Percentiles rank a stretch among this genome's conserved stretches.
phyloP scores from a whole-genome alignment of 2,113 vertebrate species.

The Trogon melanurus region DNA sequence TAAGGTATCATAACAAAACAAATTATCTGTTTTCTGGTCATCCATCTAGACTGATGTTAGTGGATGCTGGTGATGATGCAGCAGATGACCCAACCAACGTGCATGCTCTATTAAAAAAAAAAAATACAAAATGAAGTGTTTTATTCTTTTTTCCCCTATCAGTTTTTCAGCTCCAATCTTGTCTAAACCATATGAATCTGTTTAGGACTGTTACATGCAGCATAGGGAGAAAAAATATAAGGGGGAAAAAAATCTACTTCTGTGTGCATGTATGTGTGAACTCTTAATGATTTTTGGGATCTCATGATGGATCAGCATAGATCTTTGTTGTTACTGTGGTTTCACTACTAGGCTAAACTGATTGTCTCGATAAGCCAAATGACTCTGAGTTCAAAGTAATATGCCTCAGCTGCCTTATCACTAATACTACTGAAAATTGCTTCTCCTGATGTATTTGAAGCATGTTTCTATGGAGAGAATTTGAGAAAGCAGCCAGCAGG shows the following conservation, averaged over 20 bases:
- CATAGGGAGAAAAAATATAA: neutral
- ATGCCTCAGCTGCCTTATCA: neutral
- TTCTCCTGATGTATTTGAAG: neutral
- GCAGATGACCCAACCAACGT: neutral
- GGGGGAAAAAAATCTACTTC: neutral
- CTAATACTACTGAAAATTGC: neutral
- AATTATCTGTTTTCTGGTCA: neutral
- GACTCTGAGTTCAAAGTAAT: neutral
- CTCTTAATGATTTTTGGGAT: neutral
- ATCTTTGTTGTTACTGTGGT: neutral
- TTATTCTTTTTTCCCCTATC: neutral
- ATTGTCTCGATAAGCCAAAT: neutral
- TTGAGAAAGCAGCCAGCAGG: neutral
- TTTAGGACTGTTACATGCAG: neutral
- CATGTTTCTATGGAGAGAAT: neutral
- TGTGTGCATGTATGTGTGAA: neutral
- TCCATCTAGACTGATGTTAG: neutral
- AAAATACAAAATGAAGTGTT: neutral
- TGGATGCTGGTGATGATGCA: neutral
- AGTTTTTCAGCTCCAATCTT: neutral
- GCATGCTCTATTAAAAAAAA: too few relatives aligned
- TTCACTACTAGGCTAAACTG: neutral
- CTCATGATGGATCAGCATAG: neutral
- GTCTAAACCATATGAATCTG: neutral
- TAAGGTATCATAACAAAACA: fast-evolving